phyloP scores from a whole-genome alignment of 2,113 vertebrate species.

The Nothobranchius furzeri region DNA sequence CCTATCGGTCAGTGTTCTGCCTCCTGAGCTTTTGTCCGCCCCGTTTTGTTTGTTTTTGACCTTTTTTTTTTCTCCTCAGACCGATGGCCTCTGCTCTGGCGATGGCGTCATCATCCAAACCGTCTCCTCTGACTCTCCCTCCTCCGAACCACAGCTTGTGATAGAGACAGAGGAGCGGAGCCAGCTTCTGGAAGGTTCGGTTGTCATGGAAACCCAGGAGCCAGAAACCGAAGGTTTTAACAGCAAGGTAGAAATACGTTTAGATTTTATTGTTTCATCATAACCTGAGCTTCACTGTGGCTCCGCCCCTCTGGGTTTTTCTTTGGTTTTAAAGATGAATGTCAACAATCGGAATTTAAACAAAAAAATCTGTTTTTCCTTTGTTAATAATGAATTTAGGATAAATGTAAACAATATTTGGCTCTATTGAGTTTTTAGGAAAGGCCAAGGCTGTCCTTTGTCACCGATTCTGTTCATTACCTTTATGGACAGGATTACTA shows the following conservation, averaged over 20 bases:
- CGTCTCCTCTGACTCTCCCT: slow-evolving; percentile 85
- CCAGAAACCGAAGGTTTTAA: slow-evolving; percentile 49
- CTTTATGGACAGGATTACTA: too few relatives aligned
- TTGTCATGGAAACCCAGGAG: slow-evolving; percentile 63
- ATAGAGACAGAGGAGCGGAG: slow-evolving; percentile 81
- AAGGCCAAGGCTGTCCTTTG: too few relatives aligned
- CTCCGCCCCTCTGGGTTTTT: too few relatives aligned
- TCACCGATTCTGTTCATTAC: too few relatives aligned
- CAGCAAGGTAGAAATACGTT: slow-evolving; percentile 54
- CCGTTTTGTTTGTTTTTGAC: neutral
- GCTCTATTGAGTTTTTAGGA: too few relatives aligned
- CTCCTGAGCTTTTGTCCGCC: neutral
- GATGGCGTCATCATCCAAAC: slow-evolving; percentile 97
- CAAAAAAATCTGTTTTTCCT: too few relatives aligned
- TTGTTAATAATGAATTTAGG: neutral
- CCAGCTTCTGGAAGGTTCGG: slow-evolving; percentile 75
- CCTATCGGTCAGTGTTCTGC: slow-evolving; percentile 82
- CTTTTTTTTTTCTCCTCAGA: slow-evolving; percentile 67
- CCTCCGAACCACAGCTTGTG: slow-evolving; percentile 81
- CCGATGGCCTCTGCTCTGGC: slow-evolving; percentile 88
- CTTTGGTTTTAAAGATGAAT: too few relatives aligned
- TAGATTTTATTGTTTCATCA: too few relatives aligned
- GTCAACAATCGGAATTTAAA: too few relatives aligned
- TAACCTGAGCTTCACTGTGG: too few relatives aligned
- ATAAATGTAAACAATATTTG: too few relatives aligned